These are phyloP conservation scores for Vespertilio murinus DNA, from an alignment of 2,797 vertebrate genomes.

Conservation along the genomic window DNA sequence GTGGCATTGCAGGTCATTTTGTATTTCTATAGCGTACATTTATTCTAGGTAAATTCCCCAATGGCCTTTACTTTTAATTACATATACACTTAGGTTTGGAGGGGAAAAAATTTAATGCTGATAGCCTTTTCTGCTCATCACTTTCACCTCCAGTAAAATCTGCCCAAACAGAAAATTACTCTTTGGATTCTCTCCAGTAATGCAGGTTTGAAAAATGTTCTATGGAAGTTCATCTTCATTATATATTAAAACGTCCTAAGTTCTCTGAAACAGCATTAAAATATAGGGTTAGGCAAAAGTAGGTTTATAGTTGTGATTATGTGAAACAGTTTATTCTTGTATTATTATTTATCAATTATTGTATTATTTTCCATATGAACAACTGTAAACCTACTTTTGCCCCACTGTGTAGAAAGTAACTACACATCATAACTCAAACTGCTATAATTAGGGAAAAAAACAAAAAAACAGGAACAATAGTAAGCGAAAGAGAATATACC, in stretches of 20 bases:
- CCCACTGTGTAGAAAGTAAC: conserved; percentile 35
- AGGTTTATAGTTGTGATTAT: neutral
- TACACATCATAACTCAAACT: conserved; percentile 48
- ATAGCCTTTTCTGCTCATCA: conserved; percentile 49
- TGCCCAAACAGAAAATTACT: conserved; percentile 71
- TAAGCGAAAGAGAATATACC: conserved; percentile 56
- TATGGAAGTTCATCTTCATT: conserved; percentile 68
- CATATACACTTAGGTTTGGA: conserved; percentile 61
- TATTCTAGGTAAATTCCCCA: conserved; percentile 56
- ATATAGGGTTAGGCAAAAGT: neutral
- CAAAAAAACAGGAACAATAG: conserved; percentile 68
- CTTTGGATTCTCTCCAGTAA: conserved; percentile 79
- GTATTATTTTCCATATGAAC: neutral
- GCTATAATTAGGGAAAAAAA: conserved; percentile 66
- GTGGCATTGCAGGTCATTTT: conserved; percentile 40
- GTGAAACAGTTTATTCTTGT: neutral
- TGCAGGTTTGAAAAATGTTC: conserved; percentile 73
- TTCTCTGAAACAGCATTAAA: conserved; percentile 45
- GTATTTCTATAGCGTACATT: conserved; percentile 54
- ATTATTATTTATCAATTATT: neutral
- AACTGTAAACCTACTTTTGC: neutral
- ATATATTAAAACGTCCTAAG: conserved; percentile 45
- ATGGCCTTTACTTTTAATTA: conserved; percentile 16
- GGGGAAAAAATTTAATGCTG: conserved; percentile 53
- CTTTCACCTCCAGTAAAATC: conserved; percentile 64